These are phyloP conservation scores for Drosophila persimilis DNA, from an alignment of 1,140 invertebrate genomes.

Conservation along the genomic window DNA sequence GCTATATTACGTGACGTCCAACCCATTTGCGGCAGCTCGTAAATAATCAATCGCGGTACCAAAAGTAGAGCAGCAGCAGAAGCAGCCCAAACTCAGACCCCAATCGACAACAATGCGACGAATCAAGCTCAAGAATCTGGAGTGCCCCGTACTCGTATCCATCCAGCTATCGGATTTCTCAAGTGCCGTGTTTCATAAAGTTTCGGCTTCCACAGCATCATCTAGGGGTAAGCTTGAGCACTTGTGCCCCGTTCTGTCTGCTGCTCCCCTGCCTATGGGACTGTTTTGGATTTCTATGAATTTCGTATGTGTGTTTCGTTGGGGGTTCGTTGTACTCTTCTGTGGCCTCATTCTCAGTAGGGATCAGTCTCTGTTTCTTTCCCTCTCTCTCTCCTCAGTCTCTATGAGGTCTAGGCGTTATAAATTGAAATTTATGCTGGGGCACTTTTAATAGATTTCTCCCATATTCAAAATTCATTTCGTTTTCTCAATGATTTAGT, in stretches of 20 bases:
- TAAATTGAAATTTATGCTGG: slow-evolving; percentile 81
- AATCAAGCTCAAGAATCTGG: slow-evolving; percentile 73
- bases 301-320: slow-evolving; percentile 16
- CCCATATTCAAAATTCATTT: slow-evolving; percentile 72
- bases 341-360: slow-evolving; percentile 37
- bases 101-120: slow-evolving; percentile 39
- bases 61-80: slow-evolving; percentile 41
- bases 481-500: slow-evolving; percentile 70
- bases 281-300: slow-evolving; percentile 46
- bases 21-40: slow-evolving; percentile 77
- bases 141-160: slow-evolving; percentile 40
- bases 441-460: slow-evolving; percentile 77
- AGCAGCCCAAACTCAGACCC: slow-evolving; percentile 22
- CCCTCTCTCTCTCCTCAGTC: slow-evolving; percentile 12
- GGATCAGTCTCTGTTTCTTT: slow-evolving; percentile 22
- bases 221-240: slow-evolving; percentile 64
- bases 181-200: slow-evolving; percentile 52
- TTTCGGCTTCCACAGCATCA: slow-evolving; percentile 32
- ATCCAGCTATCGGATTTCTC: slow-evolving; percentile 74
- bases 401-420: slow-evolving; percentile 62
- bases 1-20: slow-evolving; percentile 72
- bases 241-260: slow-evolving; percentile 34
- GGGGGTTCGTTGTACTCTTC: slow-evolving; percentile 63
- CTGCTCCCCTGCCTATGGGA: slow-evolving; percentile 28
- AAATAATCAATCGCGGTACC: slow-evolving; percentile 54